Percentiles rank a stretch among this genome's conserved stretches.
Evolutionary conservation across 2,888 invertebrate genomes (phyloP).

Genomic region (Cryptocheilus praepositus): DNA sequence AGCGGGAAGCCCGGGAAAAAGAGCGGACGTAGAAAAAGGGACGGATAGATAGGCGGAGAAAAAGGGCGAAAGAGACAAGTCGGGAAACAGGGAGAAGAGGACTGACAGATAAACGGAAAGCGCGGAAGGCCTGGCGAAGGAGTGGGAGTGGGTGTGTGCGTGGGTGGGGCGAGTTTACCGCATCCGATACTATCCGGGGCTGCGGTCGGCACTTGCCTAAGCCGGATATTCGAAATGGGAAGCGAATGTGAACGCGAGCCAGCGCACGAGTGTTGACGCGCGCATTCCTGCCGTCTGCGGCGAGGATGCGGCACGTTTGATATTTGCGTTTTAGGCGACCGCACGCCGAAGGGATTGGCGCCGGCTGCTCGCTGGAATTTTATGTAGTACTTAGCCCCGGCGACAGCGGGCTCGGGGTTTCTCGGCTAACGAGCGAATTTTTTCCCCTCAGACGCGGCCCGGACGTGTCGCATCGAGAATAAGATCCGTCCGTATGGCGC

Average conservation of each 20-base stretch:
- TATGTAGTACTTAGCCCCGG: too few relatives aligned
- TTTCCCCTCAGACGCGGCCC: neutral
- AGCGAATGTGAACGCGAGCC: conserved; percentile 40
- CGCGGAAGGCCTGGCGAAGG: conserved; percentile 4
- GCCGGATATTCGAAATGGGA: conserved; percentile 64
- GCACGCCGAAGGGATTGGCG: conserved; percentile 10
- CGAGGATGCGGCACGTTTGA: conserved; percentile 29
- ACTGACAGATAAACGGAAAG: conserved; percentile 14
- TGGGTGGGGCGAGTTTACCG: conserved; percentile 24
- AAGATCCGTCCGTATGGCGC: too few relatives aligned
- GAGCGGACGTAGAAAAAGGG: conserved; percentile 3
- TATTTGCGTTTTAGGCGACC: conserved; percentile 33
- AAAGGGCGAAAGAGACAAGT: conserved; percentile 9
- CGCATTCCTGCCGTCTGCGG: conserved; percentile 26
- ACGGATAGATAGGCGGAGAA: conserved; percentile 5
- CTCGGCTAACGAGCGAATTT: neutral
- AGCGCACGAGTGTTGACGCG: conserved; percentile 19
- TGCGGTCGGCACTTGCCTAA: conserved; percentile 58
- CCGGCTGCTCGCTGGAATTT: conserved; percentile 21
- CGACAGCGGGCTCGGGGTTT: too few relatives aligned
- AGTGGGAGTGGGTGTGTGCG: conserved; percentile 8
- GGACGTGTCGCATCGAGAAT: too few relatives aligned
- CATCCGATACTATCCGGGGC: conserved; percentile 49
- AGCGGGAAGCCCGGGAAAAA: conserved; percentile 1
- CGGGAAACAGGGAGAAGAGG: too few relatives aligned